Conservation (phyloP, 2,797 vertebrate genomes). For the Coranthus polyacanthus region DNA sequence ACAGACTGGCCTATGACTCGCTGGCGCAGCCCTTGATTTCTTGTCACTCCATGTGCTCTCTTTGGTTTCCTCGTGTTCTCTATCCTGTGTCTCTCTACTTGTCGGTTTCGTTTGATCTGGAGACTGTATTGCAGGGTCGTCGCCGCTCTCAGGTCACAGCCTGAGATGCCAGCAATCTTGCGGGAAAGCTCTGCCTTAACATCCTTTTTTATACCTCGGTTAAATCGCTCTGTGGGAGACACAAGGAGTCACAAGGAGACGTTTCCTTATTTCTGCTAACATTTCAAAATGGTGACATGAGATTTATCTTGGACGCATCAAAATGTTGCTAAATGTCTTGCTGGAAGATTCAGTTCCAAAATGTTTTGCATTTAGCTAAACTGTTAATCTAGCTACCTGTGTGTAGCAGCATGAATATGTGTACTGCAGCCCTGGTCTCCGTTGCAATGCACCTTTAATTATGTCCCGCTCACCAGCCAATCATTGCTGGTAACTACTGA, state of each 20-base stretch:
- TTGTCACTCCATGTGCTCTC: conserved; percentile 15
- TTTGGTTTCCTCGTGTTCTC: conserved; percentile 34
- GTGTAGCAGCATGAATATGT: too few relatives aligned
- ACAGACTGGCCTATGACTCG: conserved; percentile 36
- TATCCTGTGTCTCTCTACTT: conserved; percentile 18
- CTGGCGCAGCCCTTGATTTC: conserved; percentile 31
- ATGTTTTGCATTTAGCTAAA: too few relatives aligned
- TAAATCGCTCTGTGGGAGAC: conserved; percentile 5
- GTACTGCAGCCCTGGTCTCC: too few relatives aligned
- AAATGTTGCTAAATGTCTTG: too few relatives aligned
- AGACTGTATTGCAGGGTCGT: conserved; percentile 8
- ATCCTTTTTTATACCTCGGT: conserved; percentile 4
- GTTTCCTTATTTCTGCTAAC: neutral
- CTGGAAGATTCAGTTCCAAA: too few relatives aligned
- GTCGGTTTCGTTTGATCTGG: conserved; percentile 48
- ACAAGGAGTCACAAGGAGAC: conserved; percentile 5
- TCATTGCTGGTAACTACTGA: too few relatives aligned
- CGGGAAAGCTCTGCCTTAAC: conserved; percentile 31
- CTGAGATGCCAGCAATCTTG: too few relatives aligned
- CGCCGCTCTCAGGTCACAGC: conserved; percentile 46
- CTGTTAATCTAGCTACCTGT: too few relatives aligned
- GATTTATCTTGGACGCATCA: too few relatives aligned
- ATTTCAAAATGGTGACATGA: too few relatives aligned
- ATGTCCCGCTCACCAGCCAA: too few relatives aligned
- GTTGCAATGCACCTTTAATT: too few relatives aligned